A percentile compares a stretch with the other conserved stretches of the same genome.
Evolutionary conservation across 1,140 invertebrate species (phyloP).

Genomic region (Contarinia nasturtii): DNA sequence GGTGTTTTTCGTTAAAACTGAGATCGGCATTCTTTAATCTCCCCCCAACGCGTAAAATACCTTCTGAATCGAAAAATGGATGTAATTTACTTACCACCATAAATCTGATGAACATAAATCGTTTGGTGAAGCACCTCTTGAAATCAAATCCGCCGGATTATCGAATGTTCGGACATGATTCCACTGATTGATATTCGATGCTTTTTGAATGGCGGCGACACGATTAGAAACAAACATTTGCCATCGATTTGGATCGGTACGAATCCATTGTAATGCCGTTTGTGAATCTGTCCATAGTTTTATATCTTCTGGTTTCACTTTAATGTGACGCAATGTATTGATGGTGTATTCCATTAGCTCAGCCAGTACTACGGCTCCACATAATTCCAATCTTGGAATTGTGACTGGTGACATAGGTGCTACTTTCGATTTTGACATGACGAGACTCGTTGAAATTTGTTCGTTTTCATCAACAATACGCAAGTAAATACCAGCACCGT

Average conservation of each 20-base stretch:
- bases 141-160: slow-evolving; percentile 10
- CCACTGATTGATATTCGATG: slow-evolving; percentile 2
- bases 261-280: slow-evolving; percentile 14
- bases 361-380: slow-evolving; percentile 12
- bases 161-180: slow-evolving; percentile 5
- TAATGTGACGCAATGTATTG: slow-evolving; percentile 2
- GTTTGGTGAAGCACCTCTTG: slow-evolving; percentile 3
- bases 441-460: slow-evolving; percentile 6
- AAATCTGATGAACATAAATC: neutral
- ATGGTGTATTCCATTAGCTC: slow-evolving; percentile 7
- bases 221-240: slow-evolving; percentile 8
- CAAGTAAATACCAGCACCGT: slow-evolving; percentile 14
- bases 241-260: slow-evolving; percentile 3
- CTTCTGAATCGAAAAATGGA: slow-evolving; percentile 5
- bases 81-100: slow-evolving; percentile 2
- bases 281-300: slow-evolving; percentile 16
- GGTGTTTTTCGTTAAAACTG: slow-evolving; percentile 4
- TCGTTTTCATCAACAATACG: slow-evolving; percentile 6
- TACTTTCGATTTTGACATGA: slow-evolving; percentile 19
- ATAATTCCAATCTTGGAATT: slow-evolving; percentile 17
- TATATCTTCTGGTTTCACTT: neutral
- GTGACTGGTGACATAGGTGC: slow-evolving; percentile 18
- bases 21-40: slow-evolving; percentile 9
- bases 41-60: slow-evolving; percentile 11
- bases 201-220: slow-evolving; percentile 5